These are phyloP conservation scores for Sus cebifrons DNA, from an alignment of 2,797 vertebrate genomes.

Conservation along the genomic window DNA sequence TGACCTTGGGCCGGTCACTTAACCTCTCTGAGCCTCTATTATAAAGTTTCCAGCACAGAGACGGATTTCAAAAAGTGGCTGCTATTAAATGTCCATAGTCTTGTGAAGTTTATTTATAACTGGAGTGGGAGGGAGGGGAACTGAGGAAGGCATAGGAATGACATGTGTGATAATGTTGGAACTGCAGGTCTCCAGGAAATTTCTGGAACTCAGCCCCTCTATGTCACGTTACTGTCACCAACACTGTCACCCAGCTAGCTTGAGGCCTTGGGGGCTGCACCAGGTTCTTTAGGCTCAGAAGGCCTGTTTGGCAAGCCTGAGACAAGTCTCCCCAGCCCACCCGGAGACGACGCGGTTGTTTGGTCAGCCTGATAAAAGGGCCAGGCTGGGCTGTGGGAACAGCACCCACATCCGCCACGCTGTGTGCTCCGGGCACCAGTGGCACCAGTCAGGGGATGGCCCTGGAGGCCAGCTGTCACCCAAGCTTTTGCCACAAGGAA, in stretches of 20 bases:
- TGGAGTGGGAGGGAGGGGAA: not conserved
- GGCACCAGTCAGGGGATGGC: accelerated
- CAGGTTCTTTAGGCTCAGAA: not conserved
- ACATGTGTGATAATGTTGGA: not conserved
- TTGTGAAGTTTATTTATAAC: accelerated
- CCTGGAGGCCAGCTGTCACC: not conserved
- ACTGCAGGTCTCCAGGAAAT: not conserved
- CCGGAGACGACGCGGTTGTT: not conserved
- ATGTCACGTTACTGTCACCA: not conserved
- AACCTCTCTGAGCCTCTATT: constrained; percentile 54
- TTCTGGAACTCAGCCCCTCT: not conserved
- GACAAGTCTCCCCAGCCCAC: not conserved
- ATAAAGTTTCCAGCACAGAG: not conserved
- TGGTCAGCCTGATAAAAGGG: not conserved
- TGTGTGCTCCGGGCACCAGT: not conserved
- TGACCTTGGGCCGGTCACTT: not conserved
- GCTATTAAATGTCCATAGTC: not conserved
- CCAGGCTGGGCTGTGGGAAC: not conserved
- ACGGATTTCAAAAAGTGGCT: not conserved
- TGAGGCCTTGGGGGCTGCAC: not conserved
- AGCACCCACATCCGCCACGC: not conserved
- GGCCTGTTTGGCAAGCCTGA: not conserved
- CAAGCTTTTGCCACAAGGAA: not conserved
- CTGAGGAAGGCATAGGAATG: not conserved
- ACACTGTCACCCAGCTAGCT: not conserved